Evolutionary conservation across 2,797 vertebrate genomes (phyloP).

Genomic region (Arrhamphus sclerolepis): DNA sequence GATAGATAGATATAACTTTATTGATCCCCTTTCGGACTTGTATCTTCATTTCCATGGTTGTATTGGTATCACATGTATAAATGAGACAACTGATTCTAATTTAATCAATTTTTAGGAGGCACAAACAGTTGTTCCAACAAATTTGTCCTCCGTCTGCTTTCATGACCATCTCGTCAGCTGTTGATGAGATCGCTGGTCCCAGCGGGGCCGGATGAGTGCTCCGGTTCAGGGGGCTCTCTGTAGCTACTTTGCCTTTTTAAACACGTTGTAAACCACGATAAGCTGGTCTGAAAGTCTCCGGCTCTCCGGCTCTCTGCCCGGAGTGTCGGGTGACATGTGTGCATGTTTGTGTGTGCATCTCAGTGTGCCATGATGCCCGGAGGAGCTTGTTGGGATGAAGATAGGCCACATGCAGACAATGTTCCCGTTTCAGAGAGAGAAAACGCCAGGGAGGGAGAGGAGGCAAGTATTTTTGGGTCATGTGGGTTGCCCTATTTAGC

Average conservation of each 20-base stretch:
- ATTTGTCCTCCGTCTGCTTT: constrained; percentile 1
- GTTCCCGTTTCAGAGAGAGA: constrained; percentile 61
- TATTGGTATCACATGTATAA: no score
- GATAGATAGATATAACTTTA: no score
- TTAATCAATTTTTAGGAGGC: no score
- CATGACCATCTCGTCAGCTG: constrained; percentile 50
- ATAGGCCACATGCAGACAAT: constrained; percentile 72
- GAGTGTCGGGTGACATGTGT: constrained; percentile 55
- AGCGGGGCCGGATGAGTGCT: constrained; percentile 41
- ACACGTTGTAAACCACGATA: constrained; percentile 55
- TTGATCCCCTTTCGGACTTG: no score
- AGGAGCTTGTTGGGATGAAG: constrained; percentile 71
- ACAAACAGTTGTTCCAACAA: no score
- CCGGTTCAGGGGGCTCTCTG: constrained; percentile 56
- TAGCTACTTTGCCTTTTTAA: constrained; percentile 68
- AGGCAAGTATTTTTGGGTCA: constrained; percentile 74
- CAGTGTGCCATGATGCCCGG: constrained; percentile 64
- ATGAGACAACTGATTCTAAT: no score
- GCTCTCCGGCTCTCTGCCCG: constrained; percentile 60
- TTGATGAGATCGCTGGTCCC: constrained; percentile 44
- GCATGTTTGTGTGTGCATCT: constrained; percentile 14
- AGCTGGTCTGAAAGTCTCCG: constrained; percentile 69
- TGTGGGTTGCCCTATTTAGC: constrained; percentile 75
- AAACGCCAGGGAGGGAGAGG: constrained; percentile 47
- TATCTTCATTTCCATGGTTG: no score